These are phyloP conservation scores for Brenthis daphne DNA, from an alignment of 2,888 invertebrate species.

Conservation along the genomic window DNA sequence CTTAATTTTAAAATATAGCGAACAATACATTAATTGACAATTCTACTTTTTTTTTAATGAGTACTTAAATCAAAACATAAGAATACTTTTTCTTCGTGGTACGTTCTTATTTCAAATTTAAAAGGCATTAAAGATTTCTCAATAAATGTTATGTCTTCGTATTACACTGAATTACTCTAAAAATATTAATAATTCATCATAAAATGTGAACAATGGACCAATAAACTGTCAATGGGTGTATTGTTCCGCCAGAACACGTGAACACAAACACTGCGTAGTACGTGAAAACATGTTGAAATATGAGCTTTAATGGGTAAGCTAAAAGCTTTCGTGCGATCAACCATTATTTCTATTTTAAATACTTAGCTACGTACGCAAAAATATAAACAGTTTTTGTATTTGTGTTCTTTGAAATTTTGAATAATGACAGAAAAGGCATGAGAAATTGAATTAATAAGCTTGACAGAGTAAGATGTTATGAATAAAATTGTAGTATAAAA, in stretches of 20 bases:
- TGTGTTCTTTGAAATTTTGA: conserved; percentile 30
- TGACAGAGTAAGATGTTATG: conserved; percentile 33
- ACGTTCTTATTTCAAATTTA: too few species aligned
- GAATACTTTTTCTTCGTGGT: not conserved
- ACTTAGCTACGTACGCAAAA: conserved; percentile 47
- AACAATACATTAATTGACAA: conserved; percentile 20
- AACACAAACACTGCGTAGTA: conserved; percentile 44
- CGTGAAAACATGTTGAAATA: conserved; percentile 20
- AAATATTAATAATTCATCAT: conserved; percentile 35
- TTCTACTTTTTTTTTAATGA: not conserved
- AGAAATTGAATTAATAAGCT: conserved; percentile 47
- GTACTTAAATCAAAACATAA: not conserved
- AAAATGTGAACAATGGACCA: conserved; percentile 46
- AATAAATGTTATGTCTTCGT: not conserved
- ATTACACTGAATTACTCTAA: not conserved
- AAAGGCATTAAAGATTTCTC: too few species aligned
- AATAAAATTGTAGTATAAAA: conserved; percentile 12
- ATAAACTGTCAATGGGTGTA: conserved; percentile 63
- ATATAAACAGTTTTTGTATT: conserved; percentile 51
- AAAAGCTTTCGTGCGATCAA: not conserved
- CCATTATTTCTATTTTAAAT: not conserved
- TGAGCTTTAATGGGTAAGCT: conserved; percentile 7
- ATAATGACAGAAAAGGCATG: conserved; percentile 43
- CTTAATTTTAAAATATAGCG: conserved; percentile 5
- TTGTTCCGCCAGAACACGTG: conserved; percentile 57